Conservation (phyloP, 1,140 invertebrate species). For the Zaprionus taronus region DNA sequence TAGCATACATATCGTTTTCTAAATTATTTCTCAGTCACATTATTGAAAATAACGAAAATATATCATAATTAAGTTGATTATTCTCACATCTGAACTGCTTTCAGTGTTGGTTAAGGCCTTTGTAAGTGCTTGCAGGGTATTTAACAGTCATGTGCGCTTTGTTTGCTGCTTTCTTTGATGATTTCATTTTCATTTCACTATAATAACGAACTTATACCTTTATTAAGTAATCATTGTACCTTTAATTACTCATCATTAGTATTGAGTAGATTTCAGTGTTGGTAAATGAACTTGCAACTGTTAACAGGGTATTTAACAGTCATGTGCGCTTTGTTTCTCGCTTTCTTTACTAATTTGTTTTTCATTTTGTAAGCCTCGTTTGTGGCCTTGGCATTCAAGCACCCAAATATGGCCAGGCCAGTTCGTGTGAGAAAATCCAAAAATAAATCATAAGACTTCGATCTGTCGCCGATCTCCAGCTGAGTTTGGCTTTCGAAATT, state of each 20-base stretch:
- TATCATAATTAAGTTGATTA: background rate
- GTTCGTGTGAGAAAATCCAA: conserved; percentile 62
- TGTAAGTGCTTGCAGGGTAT: background rate
- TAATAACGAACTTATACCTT: no score
- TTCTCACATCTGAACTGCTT: background rate
- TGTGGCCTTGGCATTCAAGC: conserved; percentile 74
- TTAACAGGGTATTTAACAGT: background rate
- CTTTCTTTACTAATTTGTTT: conserved; percentile 6
- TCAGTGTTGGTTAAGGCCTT: background rate
- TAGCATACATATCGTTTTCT: background rate
- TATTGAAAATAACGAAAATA: background rate
- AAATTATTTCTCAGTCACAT: background rate
- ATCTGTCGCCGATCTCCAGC: background rate
- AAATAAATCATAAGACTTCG: conserved; percentile 22
- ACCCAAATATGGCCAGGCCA: conserved; percentile 70
- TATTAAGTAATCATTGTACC: no score
- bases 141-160: background rate
- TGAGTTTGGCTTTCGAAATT: conserved; percentile 52
- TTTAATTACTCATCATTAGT: no score
- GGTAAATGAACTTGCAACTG: background rate
- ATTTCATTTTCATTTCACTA: background rate
- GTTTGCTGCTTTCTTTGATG: background rate
- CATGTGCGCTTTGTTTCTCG: background rate
- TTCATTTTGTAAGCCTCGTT: conserved; percentile 36
- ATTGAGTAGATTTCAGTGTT: no score